phyloP scores from a whole-genome alignment of 92 coral and sea anemone species.

The Palythoa heliodiscus region DNA sequence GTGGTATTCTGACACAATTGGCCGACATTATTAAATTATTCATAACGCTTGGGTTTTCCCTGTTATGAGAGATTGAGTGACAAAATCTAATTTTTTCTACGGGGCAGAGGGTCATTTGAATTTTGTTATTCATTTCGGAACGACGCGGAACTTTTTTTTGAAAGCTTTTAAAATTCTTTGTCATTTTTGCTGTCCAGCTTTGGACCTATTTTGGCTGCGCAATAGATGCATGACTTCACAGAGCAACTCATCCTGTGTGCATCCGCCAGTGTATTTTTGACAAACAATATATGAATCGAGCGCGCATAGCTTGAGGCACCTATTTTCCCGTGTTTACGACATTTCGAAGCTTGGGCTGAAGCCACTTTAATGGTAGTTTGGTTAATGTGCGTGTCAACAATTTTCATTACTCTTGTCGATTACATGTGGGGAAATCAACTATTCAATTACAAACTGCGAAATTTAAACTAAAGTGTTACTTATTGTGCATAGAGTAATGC shows the following conservation, averaged over 20 bases:
- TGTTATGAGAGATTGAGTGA: conserved; percentile 21
- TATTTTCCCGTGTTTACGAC: conserved; percentile 7
- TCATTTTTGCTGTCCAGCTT: conserved; percentile 1
- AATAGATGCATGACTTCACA: conserved; percentile 35
- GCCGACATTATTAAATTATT: conserved; percentile 32
- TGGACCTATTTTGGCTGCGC: neutral
- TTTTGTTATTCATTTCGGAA: neutral
- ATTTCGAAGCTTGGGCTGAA: neutral
- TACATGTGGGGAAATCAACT: neutral
- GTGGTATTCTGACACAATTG: neutral
- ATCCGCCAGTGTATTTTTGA: neutral
- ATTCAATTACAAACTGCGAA: neutral
- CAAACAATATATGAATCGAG: conserved; percentile 2
- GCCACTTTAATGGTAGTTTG: neutral
- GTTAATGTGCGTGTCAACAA: neutral
- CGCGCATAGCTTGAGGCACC: conserved; percentile 33
- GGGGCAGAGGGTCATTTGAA: neutral
- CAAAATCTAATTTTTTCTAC: neutral
- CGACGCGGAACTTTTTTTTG: conserved; percentile 32
- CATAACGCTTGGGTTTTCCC: conserved; percentile 41
- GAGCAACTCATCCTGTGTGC: conserved; percentile 22
- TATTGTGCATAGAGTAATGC: neutral
- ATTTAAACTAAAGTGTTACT: neutral
- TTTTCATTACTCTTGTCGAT: conserved; percentile 8
- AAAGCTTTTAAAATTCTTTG: neutral